Conservation (phyloP, 2,888 invertebrate genomes). For the Caenorhabditis doughertyi region DNA sequence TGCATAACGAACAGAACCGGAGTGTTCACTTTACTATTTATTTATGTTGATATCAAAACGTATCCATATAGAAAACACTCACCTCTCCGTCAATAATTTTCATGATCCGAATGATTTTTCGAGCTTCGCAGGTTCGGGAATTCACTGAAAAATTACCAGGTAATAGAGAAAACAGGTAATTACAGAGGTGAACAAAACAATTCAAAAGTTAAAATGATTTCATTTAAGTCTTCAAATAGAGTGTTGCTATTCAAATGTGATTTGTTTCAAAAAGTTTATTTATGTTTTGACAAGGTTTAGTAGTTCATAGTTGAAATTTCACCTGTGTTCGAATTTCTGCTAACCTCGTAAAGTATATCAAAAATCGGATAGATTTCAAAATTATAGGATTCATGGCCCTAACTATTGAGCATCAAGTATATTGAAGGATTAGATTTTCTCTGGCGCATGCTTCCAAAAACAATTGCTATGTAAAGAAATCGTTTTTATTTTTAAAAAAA, state of each 20-base stretch:
- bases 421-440: too few species aligned
- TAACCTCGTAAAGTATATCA: too few species aligned
- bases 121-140: background rate
- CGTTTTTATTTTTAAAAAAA: too few species aligned
- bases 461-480: too few species aligned
- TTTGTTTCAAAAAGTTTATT: background rate
- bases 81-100: conserved; percentile 39
- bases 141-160: background rate
- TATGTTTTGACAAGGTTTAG: too few species aligned
- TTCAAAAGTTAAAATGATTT: conserved; percentile 14
- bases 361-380: too few species aligned
- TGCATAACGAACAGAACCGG: background rate
- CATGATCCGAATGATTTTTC: conserved; percentile 18
- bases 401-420: too few species aligned
- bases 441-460: too few species aligned
- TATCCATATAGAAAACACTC: background rate
- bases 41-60: background rate
- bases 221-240: background rate
- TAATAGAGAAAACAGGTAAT: background rate
- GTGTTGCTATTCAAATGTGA: background rate
- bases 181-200: background rate
- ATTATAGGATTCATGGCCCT: too few species aligned
- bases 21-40: background rate
- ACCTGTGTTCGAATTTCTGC: too few species aligned
- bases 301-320: too few species aligned